Percentiles rank a stretch among this genome's conserved stretches.
These are phyloP conservation scores for Cyprinus carpio DNA, from an alignment of 2,113 vertebrate species.

Conservation along the genomic window DNA sequence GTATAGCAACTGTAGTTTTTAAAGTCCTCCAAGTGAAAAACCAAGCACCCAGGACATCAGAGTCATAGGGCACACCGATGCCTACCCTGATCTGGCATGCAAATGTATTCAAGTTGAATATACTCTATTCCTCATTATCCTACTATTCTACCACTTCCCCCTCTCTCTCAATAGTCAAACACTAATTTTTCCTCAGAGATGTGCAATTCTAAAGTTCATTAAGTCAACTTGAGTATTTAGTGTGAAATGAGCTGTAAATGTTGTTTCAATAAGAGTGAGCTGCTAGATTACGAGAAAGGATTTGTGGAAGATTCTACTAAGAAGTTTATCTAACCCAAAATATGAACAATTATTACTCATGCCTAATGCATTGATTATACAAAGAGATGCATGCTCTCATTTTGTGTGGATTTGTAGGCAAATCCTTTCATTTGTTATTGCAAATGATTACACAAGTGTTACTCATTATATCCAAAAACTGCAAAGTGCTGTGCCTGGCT, in stretches of 20 bases:
- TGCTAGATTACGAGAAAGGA: not conserved
- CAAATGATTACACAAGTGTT: not conserved
- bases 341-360: not conserved
- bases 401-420: not conserved
- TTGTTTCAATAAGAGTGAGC: not conserved
- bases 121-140: conserved; percentile 16
- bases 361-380: not conserved
- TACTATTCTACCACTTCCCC: conserved; percentile 3
- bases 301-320: conserved; percentile 6
- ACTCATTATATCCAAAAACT: not conserved
- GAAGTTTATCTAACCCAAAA: not conserved
- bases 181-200: conserved; percentile 22
- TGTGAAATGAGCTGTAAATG: conserved; percentile 41
- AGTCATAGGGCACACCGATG: not conserved
- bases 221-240: conserved; percentile 38
- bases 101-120: conserved; percentile 39
- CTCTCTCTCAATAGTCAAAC: not conserved
- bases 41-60: not conserved
- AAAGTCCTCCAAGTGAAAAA: not conserved
- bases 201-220: conserved; percentile 19
- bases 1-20: not conserved
- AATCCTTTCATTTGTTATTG: not conserved
- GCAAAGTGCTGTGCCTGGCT: not conserved
- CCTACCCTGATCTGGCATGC: conserved; percentile 21
- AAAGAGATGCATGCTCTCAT: not conserved